Evolutionary conservation across 2,113 vertebrate genomes (phyloP).

Genomic region (Equus quagga): DNA sequence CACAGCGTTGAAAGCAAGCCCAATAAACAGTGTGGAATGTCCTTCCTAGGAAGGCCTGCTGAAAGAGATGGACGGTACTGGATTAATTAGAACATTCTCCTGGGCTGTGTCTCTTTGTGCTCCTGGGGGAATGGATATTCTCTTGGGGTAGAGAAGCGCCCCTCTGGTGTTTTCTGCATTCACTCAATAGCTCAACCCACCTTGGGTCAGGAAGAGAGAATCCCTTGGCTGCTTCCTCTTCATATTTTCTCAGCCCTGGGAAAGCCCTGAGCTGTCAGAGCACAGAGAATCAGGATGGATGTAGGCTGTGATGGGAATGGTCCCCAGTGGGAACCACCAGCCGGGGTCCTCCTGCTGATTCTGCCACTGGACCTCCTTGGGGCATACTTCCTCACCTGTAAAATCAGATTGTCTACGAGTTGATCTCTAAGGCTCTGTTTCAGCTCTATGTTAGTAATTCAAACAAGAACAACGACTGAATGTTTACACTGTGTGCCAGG

Average conservation of each 20-base stretch:
- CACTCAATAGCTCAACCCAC: not conserved
- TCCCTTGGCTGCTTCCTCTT: not conserved
- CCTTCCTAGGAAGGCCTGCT: not conserved
- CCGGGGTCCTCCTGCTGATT: not conserved
- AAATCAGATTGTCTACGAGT: not conserved
- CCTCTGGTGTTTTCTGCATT: not conserved
- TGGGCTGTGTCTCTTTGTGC: not conserved
- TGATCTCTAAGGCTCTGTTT: not conserved
- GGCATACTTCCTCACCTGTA: constrained; percentile 4
- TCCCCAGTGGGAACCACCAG: not conserved
- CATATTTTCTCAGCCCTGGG: not conserved
- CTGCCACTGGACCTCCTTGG: not conserved
- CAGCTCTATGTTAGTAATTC: not conserved
- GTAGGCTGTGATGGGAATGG: not conserved
- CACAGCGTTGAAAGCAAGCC: not conserved
- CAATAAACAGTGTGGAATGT: not conserved
- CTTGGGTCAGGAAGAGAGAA: not conserved
- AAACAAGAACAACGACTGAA: not conserved
- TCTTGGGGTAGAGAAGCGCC: not conserved
- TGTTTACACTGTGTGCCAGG: not conserved
- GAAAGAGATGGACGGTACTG: not conserved
- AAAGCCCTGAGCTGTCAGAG: not conserved
- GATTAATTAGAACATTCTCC: not conserved
- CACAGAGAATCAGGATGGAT: not conserved
- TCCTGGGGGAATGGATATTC: not conserved